Evolutionary conservation across 2,888 invertebrate genomes (phyloP), one percentile per base, ranked within the genome.

Genomic region (Tholera decimalis): DNA sequence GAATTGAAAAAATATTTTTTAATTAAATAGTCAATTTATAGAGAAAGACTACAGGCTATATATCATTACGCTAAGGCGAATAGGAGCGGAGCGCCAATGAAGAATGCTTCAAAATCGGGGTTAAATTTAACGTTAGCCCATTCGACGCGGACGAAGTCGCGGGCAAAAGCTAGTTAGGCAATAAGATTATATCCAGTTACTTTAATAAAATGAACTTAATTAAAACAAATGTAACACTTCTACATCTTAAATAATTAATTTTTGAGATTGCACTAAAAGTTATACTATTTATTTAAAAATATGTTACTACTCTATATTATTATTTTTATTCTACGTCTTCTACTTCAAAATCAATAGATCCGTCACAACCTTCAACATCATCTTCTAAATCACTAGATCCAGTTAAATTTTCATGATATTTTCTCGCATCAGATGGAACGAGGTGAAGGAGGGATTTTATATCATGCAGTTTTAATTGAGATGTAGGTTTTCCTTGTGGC

Each of bases 281-380:
- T 28, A 28, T 46, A 46, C 46, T 26, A n/a, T 26, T 15, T 46
- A 26, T n/a, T n/a, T 26, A 22, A n/a, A 26, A 7, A 18, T 28
- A 18, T 47, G 26, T 47, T 18, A 28, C 28, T 47, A 26, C 18
- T 28, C 28, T n/a, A n/a, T n/a, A n/a, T n/a, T n/a, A 6, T n/a
- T n/a, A n/a, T n/a, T n/a, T n/a, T n/a, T n/a, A n/a, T n/a, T n/a
- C n/a, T n/a, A n/a, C n/a, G n/a, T 47, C 47, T 28, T 47, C 28
- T 47, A 28, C 47, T 28, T 47, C 47, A 47, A 47, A 47, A 47
- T 47, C 47, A 47, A 47, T 28, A 4, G 47, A 18, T 28, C 47
- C 28, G 28, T 28, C 47, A 47, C 26, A 28, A 47, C 18, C 46
- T 24, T 24, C 24, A 26, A 46, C 46, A 28, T 28, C 28, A 28